These are phyloP conservation scores for Heliconius melpomene DNA, from an alignment of 1,140 invertebrate species.

Conservation along the genomic window DNA sequence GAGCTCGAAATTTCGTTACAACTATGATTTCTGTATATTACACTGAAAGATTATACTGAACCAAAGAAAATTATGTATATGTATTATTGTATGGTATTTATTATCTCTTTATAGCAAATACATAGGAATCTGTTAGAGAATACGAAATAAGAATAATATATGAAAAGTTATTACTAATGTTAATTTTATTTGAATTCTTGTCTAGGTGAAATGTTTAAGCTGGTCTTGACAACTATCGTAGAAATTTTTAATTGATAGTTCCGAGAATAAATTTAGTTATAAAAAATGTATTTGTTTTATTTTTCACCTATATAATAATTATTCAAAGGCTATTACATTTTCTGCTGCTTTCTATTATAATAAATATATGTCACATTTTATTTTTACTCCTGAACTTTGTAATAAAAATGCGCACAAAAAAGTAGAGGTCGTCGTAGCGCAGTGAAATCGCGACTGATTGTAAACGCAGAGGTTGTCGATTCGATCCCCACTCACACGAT, in stretches of 20 bases:
- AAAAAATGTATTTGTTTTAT: constrained; percentile 37
- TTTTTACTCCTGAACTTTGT: too few relatives aligned
- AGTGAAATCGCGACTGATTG: too few relatives aligned
- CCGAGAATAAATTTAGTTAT: constrained; percentile 66
- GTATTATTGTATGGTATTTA: neutral
- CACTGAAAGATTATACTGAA: neutral
- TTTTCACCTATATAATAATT: neutral
- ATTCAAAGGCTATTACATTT: neutral
- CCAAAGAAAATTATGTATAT: neutral
- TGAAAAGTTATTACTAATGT: constrained; percentile 16
- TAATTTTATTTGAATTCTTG: constrained; percentile 18
- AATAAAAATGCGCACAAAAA: too few relatives aligned
- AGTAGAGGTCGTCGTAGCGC: too few relatives aligned
- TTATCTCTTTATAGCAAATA: neutral
- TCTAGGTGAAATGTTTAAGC: constrained; percentile 50
- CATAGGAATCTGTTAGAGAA: neutral
- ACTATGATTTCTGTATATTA: neutral
- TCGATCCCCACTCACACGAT: too few relatives aligned
- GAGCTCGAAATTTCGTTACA: neutral
- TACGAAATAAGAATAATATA: constrained; percentile 4
- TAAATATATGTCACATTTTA: too few relatives aligned
- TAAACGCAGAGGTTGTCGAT: too few relatives aligned
- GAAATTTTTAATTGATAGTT: constrained; percentile 63
- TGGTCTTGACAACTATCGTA: constrained; percentile 56
- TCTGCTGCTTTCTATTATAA: too few relatives aligned